These are phyloP conservation scores for Heliconius hortense DNA, from an alignment of 2,888 invertebrate species.

Conservation along the genomic window DNA sequence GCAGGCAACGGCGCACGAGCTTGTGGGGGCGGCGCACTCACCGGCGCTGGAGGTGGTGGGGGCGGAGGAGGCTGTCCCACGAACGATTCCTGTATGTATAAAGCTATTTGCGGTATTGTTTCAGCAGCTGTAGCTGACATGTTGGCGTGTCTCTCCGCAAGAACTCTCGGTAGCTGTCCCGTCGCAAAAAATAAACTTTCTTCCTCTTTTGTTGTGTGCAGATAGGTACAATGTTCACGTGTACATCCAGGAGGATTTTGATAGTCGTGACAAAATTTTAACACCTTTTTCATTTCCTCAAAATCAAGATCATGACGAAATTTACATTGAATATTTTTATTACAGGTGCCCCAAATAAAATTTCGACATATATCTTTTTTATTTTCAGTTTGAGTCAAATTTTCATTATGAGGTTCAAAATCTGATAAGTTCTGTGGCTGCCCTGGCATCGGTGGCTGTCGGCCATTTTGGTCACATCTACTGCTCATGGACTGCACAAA, in stretches of 20 bases:
- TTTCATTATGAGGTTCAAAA: conserved; percentile 28
- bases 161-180: conserved; percentile 60
- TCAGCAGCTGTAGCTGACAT: conserved; percentile 49
- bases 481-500: conserved; percentile 52
- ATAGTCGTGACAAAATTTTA: conserved; percentile 70
- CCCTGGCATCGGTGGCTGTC: conserved; percentile 55
- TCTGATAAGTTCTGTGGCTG: conserved; percentile 47
- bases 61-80: conserved; percentile 48
- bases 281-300: conserved; percentile 62
- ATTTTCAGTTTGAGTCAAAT: conserved; percentile 40
- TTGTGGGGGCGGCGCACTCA: conserved; percentile 40
- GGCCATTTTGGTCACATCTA: conserved; percentile 60
- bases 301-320: conserved; percentile 63
- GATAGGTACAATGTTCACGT: conserved; percentile 62
- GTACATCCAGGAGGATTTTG: conserved; percentile 67
- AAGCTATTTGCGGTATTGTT: conserved; percentile 50
- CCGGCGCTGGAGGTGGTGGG: conserved; percentile 48
- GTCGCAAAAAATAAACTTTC: conserved; percentile 57
- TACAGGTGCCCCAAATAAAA: conserved; percentile 69
- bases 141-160: conserved; percentile 60
- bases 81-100: conserved; percentile 48
- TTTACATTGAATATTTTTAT: conserved; percentile 60
- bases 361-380: conserved; percentile 59
- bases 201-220: conserved; percentile 66
- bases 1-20: conserved; percentile 36